Base-by-base conservation (phyloP, 2,113 vertebrate genomes). In the Grantiella picta region DNA sequence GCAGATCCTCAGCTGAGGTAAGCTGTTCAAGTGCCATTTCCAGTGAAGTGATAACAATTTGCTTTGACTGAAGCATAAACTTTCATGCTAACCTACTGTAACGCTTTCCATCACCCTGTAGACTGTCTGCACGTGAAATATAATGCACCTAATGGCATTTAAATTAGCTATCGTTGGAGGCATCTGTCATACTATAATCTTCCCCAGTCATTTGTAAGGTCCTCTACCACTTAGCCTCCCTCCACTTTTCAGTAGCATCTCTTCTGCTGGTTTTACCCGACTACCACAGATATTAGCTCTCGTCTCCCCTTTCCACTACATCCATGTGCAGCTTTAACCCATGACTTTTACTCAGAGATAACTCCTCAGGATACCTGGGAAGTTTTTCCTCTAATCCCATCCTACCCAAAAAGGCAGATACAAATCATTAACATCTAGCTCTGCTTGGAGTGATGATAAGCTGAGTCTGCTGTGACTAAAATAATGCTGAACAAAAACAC, bases 61-160 rank as follows among this genome's bases (percentile, higher is more conserved):
- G 52, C 45, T 70, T 47, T 82, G 84, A 64, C 53, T 80, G 87
- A 91, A 88, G 59, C 0, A 6, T 50, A 94, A 89, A 96, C 93
- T 87, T 92, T 61, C 22, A 18, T 35, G 45, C 25, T 91, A 90
- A 86, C 70, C 42, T 82, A 35, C 35, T 73, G 20, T 66, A 90
- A 82, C 0, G 1, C 71, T 82, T 95, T 61, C 64, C 47, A 49
- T 90, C 82, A 66, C 38, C 16, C 24, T 31, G 50, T 40, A 69
- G 75, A 35, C 59, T 64, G 70, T 25, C 87, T 61, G 54, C 79
- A 36, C 1, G 18, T 91, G 93, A 94, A 95, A 90, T 90, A 82
- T 88, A 88, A 91, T 66, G 72, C 44, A 94, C 38, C 63, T 95
- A 93, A 82, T 93, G 66, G 40, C 60, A 86, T 88, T 88, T 91